Evolutionary conservation across 37 sponge, comb jelly and placozoan species (phyloP), one percentile per base, ranked within the genome.

Genomic region (Amphimedon queenslandica): DNA sequence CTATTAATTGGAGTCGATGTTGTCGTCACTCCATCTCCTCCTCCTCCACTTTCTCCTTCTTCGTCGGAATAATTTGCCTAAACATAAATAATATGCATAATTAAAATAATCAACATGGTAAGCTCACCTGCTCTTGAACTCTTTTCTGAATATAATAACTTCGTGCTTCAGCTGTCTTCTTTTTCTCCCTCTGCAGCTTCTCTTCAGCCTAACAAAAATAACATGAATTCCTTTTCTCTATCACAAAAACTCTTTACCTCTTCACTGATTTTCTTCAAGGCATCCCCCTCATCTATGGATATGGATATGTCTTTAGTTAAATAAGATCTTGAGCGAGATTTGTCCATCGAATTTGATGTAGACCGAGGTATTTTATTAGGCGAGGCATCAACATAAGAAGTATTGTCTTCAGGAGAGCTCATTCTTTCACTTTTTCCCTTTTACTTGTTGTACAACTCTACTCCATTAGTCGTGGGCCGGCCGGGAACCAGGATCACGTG

Each of bases 31-130:
- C 28, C 21, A 11, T 60, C 61, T 60, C 5, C 27, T 60, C 28
- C 21, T 6, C 23, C 28, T 25, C 61, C 24, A 60, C 24, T 25
- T 3, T 83, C 83, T 34, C 37, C 69, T 34, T 83, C 82, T 75
- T 82, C 83, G 64, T 83, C 83, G 1, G 83, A 83, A 37, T 68
- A 83, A 64, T 76, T 83, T 20, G 75, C 64, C 83, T 82, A 30
- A 2, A 37, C 33, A 38, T 10, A 63, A 37, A 2, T 4, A 6
- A 30, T 31, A 29, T 36, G 36, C 66, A 66, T 35, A 4, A 4
- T 2, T 2, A 4, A 29, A 31, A 66, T 23, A 66, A 32, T 36
- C 2, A 31, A 4, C 4, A 32, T 34, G 35, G 32, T 42, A 69
- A 25, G 39, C 70, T 40, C 70, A 69, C 70, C 42, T 69, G 70